Percentiles rank a stretch among this genome's conserved stretches.
Conservation (phyloP, 2,888 invertebrate genomes). For the Chloroclysta siterata region DNA sequence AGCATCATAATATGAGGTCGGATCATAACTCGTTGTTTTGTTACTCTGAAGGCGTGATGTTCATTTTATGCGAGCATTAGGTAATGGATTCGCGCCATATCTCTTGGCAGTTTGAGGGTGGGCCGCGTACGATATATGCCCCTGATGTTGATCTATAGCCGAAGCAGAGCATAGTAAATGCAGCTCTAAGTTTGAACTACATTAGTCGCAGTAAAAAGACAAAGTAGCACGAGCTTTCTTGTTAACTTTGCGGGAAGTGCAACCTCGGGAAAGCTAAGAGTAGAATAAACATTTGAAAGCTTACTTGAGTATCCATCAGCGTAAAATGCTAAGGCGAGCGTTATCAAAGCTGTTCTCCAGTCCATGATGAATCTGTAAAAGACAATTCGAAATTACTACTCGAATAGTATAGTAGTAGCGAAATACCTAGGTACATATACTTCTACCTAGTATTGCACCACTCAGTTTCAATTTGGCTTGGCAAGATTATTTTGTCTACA, state of each 20-base stretch:
- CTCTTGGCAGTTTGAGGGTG: constrained; percentile 56
- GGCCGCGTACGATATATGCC: constrained; percentile 51
- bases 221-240: constrained; percentile 23
- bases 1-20: constrained; percentile 65
- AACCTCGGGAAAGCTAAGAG: constrained; percentile 17
- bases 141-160: constrained; percentile 37
- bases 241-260: constrained; percentile 16
- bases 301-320: constrained; percentile 80
- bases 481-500: constrained; percentile 21
- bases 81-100: constrained; percentile 75
- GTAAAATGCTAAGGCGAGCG: constrained; percentile 64
- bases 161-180: constrained; percentile 30
- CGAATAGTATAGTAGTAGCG: constrained; percentile 1
- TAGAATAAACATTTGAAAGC: constrained; percentile 40
- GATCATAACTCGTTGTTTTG: constrained; percentile 80
- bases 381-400: constrained; percentile 21
- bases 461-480: constrained; percentile 15
- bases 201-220: constrained; percentile 27
- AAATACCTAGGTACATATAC: no score
- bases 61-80: constrained; percentile 72
- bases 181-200: constrained; percentile 29
- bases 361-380: constrained; percentile 74
- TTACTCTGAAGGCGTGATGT: constrained; percentile 58
- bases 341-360: constrained; percentile 68
- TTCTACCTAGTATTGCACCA: background rate